Base-by-base conservation (phyloP, 2,888 invertebrate species). In the Metopia argyrocephala region DNA sequence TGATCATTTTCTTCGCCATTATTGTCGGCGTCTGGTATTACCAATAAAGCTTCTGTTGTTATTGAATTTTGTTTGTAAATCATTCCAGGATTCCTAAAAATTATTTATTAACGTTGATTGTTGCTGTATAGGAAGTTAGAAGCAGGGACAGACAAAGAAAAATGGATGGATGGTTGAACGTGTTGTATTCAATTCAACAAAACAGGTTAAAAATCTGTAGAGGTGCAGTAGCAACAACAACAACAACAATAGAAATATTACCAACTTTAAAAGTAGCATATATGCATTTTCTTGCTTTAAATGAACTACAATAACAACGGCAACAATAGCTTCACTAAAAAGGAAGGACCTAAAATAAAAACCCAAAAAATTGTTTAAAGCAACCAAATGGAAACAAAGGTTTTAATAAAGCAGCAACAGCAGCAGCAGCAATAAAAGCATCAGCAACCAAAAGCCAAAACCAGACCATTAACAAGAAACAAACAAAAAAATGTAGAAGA, bases 51-150 rank as follows among this genome's bases (percentile, higher is more conserved):
- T 80, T 76, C 80, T 76, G 80, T n/a, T n/a, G n/a, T 80, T 80
- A 76, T 80, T 76, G 65, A 69, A 57, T 62, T 56, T 76, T 69
- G 65, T 74, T 78, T 68, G 54, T 56, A 73, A 46, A 4, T 64
- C 69, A 78, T 65, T 70, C 59, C 74, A 78, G 54, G 85, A 86
- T 86, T 87, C 87, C 87, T 87, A 87, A 89, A 89, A 89, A 88
- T 88, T 89, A 89, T 88, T 89, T 89, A 89, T 88, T 88, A 88
- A 69, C 69, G 62, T 69, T 69, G 71, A n/a, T 62, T 59, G 56
- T 62, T 48, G 48, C 20, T 6, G 18, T 15, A 38, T 54, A 25
- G 27, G 7, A 7, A 38, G 15, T 87, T 86, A 87, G 31, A 5
- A 46, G 48, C 21, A 23, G 7, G 61, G 15, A 38, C 38, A 38